Base-by-base conservation (phyloP, 2,888 invertebrate genomes). In the Gari tellinella region DNA sequence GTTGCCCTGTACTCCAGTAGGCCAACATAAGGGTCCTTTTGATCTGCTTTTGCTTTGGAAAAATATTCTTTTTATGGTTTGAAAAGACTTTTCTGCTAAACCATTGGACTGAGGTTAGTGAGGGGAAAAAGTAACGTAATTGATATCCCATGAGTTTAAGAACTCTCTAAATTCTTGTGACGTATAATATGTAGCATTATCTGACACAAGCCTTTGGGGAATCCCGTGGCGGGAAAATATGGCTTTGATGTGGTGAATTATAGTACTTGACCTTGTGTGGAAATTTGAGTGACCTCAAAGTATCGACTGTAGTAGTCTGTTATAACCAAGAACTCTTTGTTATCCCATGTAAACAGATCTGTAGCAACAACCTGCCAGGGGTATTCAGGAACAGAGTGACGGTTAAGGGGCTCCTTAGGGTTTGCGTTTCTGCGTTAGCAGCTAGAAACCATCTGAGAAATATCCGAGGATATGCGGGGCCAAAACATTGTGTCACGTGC, bases 61-160 rank as follows among this genome's bases (percentile, higher is more conserved):
- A 19, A 21, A 48, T 0, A 85, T 23, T 10, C 38, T 31, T 46
- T 85, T 84, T 0, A 72, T 57, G 1, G 57, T 80, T 53, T 81
- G 70, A 0, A 85, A 83, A 15, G 61, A 64, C 25, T 43, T 58
- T 40, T 83, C 83, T 7, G 76, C 81, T 10, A 80, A 56, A 12
- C 84, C 78, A 61, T 83, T 85, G 12, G 67, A 63, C 43, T 80
- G 64, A 15, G 78, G 75, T 46, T 72, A 80, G 14, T 49, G 25
- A 0, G 76, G 80, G 23, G 64, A 68, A 14, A 68, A 70, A 19
- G 79, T 79, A 5, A 66, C 21, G 55, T 81, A 81, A 4, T 53
- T n/a, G 61, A 83, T 73, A 26, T 69, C 63, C 68, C 68, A 81
- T 23, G 43, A 4, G 15, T 48, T 56, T 3, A 25, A 21, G 17